These are phyloP conservation scores for Lepilemur septentrionalis DNA, from an alignment of 2,797 vertebrate species.

Conservation along the genomic window DNA sequence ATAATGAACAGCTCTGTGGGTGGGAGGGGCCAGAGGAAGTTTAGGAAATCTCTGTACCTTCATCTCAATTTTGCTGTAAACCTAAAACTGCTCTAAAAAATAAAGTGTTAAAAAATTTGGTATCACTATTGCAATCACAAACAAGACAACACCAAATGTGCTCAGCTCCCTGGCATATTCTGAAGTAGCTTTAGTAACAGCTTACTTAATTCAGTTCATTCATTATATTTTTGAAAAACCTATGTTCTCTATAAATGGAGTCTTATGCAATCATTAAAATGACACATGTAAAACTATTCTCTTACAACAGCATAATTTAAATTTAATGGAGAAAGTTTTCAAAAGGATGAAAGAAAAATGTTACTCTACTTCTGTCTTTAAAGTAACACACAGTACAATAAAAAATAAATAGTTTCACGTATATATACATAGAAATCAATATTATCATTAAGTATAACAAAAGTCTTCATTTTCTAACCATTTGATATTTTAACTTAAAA, in stretches of 20 bases:
- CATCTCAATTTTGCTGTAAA: neutral
- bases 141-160: neutral
- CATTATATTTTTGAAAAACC: neutral
- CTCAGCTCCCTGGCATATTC: neutral
- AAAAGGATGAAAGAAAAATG: slow-evolving; percentile 43
- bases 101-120: neutral
- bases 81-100: neutral
- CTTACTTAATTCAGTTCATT: neutral
- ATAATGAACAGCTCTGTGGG: neutral
- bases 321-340: slow-evolving; percentile 39
- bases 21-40: accelerated
- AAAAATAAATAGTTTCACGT: slow-evolving; percentile 9
- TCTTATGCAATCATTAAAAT: slow-evolving; percentile 24
- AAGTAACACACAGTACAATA: neutral
- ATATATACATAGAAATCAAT: neutral
- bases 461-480: slow-evolving; percentile 7
- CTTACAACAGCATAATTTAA: slow-evolving; percentile 37
- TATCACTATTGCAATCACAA: neutral
- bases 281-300: neutral
- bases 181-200: neutral
- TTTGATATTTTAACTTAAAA: slow-evolving; percentile 16
- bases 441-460: slow-evolving; percentile 8
- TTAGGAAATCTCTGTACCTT: neutral
- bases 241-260: neutral
- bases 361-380: slow-evolving; percentile 31